Evolutionary conservation across 2,113 vertebrate genomes (phyloP).

Genomic region (Procapra przewalskii): DNA sequence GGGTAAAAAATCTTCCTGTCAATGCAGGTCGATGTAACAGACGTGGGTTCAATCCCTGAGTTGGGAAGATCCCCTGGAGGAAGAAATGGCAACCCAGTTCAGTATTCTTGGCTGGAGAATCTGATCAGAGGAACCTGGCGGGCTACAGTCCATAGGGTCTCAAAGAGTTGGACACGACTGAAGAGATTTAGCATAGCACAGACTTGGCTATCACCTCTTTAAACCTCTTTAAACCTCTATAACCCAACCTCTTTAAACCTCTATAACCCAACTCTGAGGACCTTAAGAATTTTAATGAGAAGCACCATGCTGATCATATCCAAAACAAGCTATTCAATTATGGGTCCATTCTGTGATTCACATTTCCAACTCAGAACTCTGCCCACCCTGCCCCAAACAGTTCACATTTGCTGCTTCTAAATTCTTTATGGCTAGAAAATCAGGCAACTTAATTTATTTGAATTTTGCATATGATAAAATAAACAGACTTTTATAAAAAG

Average conservation of each 20-base stretch:
- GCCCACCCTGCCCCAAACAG: not conserved
- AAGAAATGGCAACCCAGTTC: not conserved
- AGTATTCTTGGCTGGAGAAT: not conserved
- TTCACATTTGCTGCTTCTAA: not conserved
- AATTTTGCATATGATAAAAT: not conserved
- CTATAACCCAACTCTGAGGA: too few relatives aligned
- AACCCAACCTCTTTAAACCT: too few relatives aligned
- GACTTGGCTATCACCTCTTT: not conserved
- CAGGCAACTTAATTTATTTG: not conserved
- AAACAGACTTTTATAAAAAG: not conserved
- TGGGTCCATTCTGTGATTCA: too few relatives aligned
- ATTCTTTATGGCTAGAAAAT: not conserved
- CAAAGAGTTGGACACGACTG: not conserved
- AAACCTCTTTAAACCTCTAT: too few relatives aligned
- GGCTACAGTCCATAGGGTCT: not conserved
- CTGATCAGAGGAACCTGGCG: not conserved
- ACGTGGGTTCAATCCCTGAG: accelerated
- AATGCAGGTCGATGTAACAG: not conserved
- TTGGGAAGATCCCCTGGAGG: not conserved
- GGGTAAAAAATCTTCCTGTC: not conserved
- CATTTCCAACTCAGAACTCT: not conserved
- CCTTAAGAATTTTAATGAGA: too few relatives aligned
- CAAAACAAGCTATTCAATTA: too few relatives aligned
- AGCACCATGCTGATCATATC: too few relatives aligned
- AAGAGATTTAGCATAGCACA: not conserved